Conservation (phyloP, 2,888 invertebrate genomes). For the Caenorhabditis macrosperma region DNA sequence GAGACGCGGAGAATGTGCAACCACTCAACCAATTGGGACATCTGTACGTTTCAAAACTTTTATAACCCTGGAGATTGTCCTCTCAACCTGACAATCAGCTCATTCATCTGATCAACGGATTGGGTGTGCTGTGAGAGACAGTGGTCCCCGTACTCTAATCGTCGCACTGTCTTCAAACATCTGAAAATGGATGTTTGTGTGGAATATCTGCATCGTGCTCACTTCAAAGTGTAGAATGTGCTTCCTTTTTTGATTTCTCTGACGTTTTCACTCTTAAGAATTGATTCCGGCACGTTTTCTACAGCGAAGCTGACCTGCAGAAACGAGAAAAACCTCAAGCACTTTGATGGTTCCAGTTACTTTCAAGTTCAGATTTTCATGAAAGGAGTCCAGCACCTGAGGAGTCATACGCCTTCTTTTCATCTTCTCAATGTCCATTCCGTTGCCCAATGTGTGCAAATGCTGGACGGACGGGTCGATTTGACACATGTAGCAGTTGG, state of each 20-base stretch:
- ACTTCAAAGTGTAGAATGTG: slow-evolving; percentile 50
- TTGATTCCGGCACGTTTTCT: slow-evolving; percentile 47
- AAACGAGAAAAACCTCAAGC: background rate
- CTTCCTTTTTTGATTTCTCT: slow-evolving; percentile 56
- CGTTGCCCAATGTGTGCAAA: slow-evolving; percentile 70
- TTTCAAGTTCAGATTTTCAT: slow-evolving; percentile 29
- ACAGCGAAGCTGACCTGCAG: slow-evolving; percentile 43
- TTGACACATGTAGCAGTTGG: slow-evolving; percentile 70
- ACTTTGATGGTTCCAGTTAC: slow-evolving; percentile 15
- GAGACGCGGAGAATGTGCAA: slow-evolving; percentile 31
- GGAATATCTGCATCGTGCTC: background rate
- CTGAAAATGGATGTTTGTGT: background rate
- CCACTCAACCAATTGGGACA: slow-evolving; percentile 65
- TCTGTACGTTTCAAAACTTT: no score
- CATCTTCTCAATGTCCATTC: slow-evolving; percentile 36
- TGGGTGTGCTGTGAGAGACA: slow-evolving; percentile 54
- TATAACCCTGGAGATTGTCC: no score
- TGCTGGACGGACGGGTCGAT: slow-evolving; percentile 68
- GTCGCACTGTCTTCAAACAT: slow-evolving; percentile 48
- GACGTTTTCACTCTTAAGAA: slow-evolving; percentile 57
- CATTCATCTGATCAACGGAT: slow-evolving; percentile 50
- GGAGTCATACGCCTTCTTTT: slow-evolving; percentile 51
- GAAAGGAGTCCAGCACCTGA: slow-evolving; percentile 31
- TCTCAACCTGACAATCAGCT: slow-evolving; percentile 41
- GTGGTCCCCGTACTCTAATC: slow-evolving; percentile 52